Evolutionary conservation across 2,888 invertebrate genomes (phyloP).

Genomic region (Thysanoteuthis rhombus): DNA sequence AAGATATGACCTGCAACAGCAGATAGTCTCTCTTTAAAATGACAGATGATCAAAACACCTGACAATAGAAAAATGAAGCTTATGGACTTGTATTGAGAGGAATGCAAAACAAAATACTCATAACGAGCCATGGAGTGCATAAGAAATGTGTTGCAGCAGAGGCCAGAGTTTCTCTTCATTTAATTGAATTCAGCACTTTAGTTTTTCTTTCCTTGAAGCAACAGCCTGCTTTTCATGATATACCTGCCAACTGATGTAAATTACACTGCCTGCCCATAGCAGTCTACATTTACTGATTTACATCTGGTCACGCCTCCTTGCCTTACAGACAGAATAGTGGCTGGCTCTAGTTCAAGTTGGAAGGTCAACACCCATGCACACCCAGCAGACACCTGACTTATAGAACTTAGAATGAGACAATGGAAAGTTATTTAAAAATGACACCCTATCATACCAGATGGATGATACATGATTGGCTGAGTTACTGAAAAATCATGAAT

Average conservation of each 20-base stretch:
- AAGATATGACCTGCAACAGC: constrained; percentile 32
- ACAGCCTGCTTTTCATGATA: constrained; percentile 14
- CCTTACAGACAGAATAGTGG: background rate
- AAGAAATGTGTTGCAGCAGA: constrained; percentile 47
- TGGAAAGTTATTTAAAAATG: background rate
- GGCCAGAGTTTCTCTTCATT: constrained; percentile 42
- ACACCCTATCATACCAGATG: constrained; percentile 17
- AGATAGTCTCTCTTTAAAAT: constrained; percentile 32
- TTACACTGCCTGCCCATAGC: background rate
- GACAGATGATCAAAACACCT: constrained; percentile 30
- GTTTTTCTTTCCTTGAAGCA: background rate
- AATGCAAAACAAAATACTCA: constrained; percentile 33
- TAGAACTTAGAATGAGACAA: constrained; percentile 26
- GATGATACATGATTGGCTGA: constrained; percentile 26
- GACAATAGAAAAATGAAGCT: constrained; percentile 32
- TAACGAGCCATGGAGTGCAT: constrained; percentile 48
- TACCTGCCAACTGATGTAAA: constrained; percentile 27
- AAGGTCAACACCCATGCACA: constrained; percentile 29
- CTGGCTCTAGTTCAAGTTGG: constrained; percentile 27
- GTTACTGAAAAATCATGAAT: constrained; percentile 14
- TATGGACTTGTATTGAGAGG: constrained; percentile 33
- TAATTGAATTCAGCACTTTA: constrained; percentile 23
- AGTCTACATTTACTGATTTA: constrained; percentile 24
- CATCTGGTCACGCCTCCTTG: constrained; percentile 2
- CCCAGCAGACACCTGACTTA: constrained; percentile 28